phyloP scores from a whole-genome alignment of 2,797 vertebrate genomes.

The Corythornis leucogaster region DNA sequence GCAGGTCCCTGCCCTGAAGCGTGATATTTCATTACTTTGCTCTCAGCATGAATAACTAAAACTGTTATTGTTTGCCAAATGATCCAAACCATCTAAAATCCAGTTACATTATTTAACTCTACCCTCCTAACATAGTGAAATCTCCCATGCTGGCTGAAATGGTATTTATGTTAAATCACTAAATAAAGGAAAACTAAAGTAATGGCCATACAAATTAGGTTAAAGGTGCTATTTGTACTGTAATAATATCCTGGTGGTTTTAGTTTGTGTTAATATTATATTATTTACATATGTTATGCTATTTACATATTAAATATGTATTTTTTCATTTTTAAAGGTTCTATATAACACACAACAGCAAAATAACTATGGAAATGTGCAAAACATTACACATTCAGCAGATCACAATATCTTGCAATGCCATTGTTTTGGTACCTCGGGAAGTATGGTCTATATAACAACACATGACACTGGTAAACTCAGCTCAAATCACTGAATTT shows the following conservation, averaged over 20 bases:
- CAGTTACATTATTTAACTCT: background rate
- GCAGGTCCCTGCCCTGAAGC: background rate
- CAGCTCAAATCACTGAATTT: background rate
- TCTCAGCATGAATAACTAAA: slow-evolving; percentile 41
- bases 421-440: background rate
- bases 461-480: background rate
- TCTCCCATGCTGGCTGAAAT: background rate
- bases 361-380: background rate
- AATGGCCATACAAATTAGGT: background rate
- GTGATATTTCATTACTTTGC: slow-evolving; percentile 29
- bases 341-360: background rate
- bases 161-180: background rate
- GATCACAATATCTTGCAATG: background rate
- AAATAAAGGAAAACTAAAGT: background rate
- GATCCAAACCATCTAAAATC: background rate
- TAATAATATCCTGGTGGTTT: background rate
- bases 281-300: background rate
- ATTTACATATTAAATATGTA: background rate
- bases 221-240: background rate
- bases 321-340: background rate
- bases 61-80: slow-evolving; percentile 25
- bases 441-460: background rate
- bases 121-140: background rate
- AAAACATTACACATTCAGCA: background rate
- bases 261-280: background rate